Base-by-base conservation (phyloP, 2,113 vertebrate genomes). In the Pantherophis guttatus region DNA sequence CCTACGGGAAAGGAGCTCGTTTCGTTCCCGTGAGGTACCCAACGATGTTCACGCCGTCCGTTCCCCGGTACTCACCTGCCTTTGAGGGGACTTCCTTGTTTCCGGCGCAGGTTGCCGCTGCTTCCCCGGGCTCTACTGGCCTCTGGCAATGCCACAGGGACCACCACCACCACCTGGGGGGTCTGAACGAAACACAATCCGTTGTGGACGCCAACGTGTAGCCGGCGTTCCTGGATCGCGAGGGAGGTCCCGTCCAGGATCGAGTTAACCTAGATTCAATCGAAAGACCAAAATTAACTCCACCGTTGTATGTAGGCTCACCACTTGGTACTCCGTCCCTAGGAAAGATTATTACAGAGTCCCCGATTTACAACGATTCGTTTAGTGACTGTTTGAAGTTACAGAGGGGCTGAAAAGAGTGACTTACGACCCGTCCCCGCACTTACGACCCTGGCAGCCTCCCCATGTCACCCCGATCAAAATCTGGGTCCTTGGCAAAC, bases 121-220 rank as follows among this genome's bases (percentile, higher is more conserved):
- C 95, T 97, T 3, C 96, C 95, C 39, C 33, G 13, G 0, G 70
- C 90, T 86, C 89, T 95, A 0, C 97, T 95, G 0, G 90, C 44
- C 86, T 97, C 95, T 0, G 97, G 97, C 89, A 99, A 97, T 93
- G 99, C 96, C 91, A 99, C 98, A 0, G 97, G 97, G 88, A 99
- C 97, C 92, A 99, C 96, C 91, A 99, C 98, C 0, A 98, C 97
- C 12, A 99, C 98, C 95, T 99, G 99, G 0, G 99, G 99, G 2
- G 96, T 95, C 54, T 98, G 98, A 70, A 99, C 96, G 0, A 99
- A 99, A 95, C 98, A 96, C 97, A 98, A 98, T 13, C 99, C 98
- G 0, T 98, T 99, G 97, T 99, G 99, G 70, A 99, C 98, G 0
- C 98, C 99, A 0, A 99, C 95, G 0, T 98, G 98, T 57, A 99